A percentile compares a stretch with the other conserved stretches of the same genome.
Evolutionary conservation across 1,140 invertebrate genomes (phyloP).

Genomic region (Drosophila murphyi): DNA sequence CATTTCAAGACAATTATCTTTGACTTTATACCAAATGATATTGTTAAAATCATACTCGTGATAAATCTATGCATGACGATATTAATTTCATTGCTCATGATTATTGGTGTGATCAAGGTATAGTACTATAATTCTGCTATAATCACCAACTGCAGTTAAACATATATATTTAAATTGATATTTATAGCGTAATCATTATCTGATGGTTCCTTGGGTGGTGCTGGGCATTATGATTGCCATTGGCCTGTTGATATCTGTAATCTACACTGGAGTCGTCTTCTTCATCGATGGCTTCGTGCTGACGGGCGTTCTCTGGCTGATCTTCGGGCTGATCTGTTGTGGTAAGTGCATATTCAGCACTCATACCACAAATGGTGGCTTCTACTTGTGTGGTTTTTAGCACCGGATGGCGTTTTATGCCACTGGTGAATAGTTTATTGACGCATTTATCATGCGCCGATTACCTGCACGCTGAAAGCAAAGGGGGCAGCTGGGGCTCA

Average conservation of each 20-base stretch:
- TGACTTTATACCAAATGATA: constrained; percentile 82
- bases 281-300: constrained; percentile 87
- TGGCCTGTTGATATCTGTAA: constrained; percentile 89
- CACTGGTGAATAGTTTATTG: constrained; percentile 60
- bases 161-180: constrained; percentile 30
- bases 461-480: constrained; percentile 59
- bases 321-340: constrained; percentile 87
- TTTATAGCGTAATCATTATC: constrained; percentile 90
- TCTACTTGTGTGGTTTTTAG: constrained; percentile 65
- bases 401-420: constrained; percentile 65
- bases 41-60: constrained; percentile 91
- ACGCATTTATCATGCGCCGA: constrained; percentile 73
- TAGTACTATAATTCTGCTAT: constrained; percentile 35
- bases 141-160: not conserved
- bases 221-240: constrained; percentile 91
- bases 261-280: constrained; percentile 90
- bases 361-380: not conserved
- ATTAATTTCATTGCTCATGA: constrained; percentile 89
- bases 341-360: constrained; percentile 85
- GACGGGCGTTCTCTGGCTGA: constrained; percentile 87
- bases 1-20: constrained; percentile 87
- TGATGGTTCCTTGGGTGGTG: constrained; percentile 93
- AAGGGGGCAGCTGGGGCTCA: not conserved
- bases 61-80: constrained; percentile 93
- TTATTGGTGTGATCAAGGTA: constrained; percentile 91